Evolutionary conservation across 2,888 invertebrate genomes (phyloP).

Genomic region (Eristalis pertinax): DNA sequence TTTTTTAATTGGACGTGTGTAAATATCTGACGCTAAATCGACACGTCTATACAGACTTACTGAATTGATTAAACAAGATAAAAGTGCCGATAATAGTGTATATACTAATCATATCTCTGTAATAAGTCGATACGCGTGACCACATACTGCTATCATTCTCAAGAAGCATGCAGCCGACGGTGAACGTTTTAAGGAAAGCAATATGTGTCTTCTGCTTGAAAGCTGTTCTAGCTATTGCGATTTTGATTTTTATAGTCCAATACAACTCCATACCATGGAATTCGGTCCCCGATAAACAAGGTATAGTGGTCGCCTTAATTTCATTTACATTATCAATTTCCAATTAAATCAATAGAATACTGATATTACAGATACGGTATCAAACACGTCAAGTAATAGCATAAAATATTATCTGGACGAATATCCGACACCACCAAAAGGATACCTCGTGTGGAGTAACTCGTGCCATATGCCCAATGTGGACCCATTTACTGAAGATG

Average conservation of each 20-base stretch:
- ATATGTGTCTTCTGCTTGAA: background rate
- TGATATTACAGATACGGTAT: background rate
- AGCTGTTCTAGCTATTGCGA: background rate
- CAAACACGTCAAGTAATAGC: background rate
- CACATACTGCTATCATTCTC: background rate
- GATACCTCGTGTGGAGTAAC: constrained; percentile 82
- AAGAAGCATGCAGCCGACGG: background rate
- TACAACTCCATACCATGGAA: background rate
- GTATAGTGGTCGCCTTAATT: background rate
- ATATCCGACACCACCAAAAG: constrained; percentile 55
- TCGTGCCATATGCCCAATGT: constrained; percentile 85
- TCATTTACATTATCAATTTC: background rate
- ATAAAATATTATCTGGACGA: background rate
- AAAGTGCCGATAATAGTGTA: background rate
- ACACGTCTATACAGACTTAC: too few species aligned
- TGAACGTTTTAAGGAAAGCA: background rate
- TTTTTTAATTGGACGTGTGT: too few species aligned
- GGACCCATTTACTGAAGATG: constrained; percentile 83
- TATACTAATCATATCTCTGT: background rate
- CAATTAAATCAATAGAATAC: background rate
- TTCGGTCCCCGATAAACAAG: background rate
- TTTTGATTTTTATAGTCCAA: background rate
- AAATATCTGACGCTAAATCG: too few species aligned
- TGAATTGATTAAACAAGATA: background rate
- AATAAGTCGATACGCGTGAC: background rate